Evolutionary conservation across 2,888 invertebrate species (phyloP).

Genomic region (Malthinus seriepunctatus): DNA sequence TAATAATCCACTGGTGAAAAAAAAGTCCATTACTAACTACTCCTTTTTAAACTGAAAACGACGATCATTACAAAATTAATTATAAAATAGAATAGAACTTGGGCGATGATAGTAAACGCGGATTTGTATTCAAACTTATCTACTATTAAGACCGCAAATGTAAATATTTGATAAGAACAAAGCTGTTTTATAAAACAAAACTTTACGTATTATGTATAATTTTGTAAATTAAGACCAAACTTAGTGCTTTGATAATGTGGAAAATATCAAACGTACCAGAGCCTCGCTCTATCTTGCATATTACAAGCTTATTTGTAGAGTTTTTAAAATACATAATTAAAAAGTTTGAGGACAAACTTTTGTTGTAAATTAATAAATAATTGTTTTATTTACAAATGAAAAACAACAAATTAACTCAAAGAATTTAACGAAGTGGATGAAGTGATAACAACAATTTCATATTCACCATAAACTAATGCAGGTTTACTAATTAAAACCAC

Average conservation of each 20-base stretch:
- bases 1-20: no score
- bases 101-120: neutral
- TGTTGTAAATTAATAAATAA: no score
- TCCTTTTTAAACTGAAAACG: neutral
- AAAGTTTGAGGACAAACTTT: neutral
- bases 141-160: neutral
- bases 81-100: constrained; percentile 2
- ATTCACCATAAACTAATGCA: no score
- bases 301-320: constrained; percentile 1
- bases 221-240: constrained; percentile 7
- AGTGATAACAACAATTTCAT: no score
- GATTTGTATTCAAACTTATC: neutral
- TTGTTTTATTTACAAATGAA: no score
- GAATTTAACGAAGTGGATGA: no score
- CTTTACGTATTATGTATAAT: constrained; percentile 5
- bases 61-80: neutral
- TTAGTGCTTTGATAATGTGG: constrained; percentile 6
- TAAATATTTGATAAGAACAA: constrained; percentile 7
- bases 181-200: constrained; percentile 7
- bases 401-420: no score
- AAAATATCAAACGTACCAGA: constrained; percentile 1
- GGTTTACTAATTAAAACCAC: no score
- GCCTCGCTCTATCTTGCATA: neutral
- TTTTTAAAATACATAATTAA: constrained; percentile 4
- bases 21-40: no score